Evolutionary conservation across 2,888 invertebrate genomes (phyloP).

Genomic region (Miltochrista miniata): DNA sequence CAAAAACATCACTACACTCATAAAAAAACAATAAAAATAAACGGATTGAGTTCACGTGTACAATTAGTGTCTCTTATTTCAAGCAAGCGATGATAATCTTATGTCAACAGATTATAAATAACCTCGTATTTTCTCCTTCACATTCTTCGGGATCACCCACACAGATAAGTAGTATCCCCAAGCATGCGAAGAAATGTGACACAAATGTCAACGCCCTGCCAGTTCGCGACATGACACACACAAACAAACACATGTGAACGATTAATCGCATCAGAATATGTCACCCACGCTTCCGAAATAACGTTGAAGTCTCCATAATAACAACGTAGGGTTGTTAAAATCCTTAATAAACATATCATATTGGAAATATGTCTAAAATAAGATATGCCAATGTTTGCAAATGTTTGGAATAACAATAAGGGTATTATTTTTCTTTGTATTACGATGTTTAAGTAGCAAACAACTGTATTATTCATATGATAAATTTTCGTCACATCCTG

Average conservation of each 20-base stretch:
- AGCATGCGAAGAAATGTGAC: too few relatives aligned
- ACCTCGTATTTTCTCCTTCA: not conserved
- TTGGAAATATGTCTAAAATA: not conserved
- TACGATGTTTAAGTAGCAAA: not conserved
- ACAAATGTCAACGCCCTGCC: conserved; percentile 4
- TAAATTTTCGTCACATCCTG: too few relatives aligned
- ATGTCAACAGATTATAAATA: conserved; percentile 9
- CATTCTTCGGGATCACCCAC: conserved; percentile 6
- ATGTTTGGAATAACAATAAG: not conserved
- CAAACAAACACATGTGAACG: conserved; percentile 9
- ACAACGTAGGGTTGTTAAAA: conserved; percentile 16
- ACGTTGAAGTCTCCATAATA: conserved; percentile 24
- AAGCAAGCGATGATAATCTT: conserved; percentile 6
- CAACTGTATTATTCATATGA: not conserved
- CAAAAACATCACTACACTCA: too few relatives aligned
- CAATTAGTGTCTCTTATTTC: not conserved
- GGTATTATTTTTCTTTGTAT: not conserved
- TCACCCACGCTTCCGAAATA: conserved; percentile 32
- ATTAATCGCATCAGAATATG: conserved; percentile 28
- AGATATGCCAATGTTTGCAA: not conserved
- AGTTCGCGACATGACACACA: conserved; percentile 5
- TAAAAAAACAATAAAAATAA: too few relatives aligned
- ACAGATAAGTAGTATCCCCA: not conserved
- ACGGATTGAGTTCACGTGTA: too few relatives aligned
- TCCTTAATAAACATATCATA: conserved; percentile 10